These are phyloP conservation scores for Esox masquinongy DNA, from an alignment of 2,797 vertebrate genomes.

Conservation along the genomic window DNA sequence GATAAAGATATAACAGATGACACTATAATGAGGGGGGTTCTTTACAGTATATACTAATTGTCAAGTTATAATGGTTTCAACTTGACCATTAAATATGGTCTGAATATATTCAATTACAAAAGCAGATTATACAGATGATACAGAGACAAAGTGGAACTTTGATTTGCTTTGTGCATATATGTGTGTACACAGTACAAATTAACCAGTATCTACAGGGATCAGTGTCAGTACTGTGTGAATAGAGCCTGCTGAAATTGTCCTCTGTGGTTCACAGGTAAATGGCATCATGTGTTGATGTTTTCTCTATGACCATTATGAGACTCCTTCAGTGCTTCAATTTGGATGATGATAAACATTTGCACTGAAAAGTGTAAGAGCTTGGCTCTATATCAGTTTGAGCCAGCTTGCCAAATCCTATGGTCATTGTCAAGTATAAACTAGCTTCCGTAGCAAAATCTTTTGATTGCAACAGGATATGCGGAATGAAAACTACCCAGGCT, in stretches of 20 bases:
- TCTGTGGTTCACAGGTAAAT: neutral
- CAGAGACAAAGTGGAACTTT: neutral
- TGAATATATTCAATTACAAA: neutral
- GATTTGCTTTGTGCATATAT: neutral
- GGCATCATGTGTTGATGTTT: neutral
- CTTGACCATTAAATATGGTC: neutral
- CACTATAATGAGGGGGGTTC: neutral
- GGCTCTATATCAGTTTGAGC: neutral
- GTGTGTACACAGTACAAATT: neutral
- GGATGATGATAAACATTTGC: constrained; percentile 5
- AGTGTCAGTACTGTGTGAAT: neutral
- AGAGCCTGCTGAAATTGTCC: neutral
- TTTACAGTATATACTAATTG: neutral
- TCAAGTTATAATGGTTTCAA: neutral
- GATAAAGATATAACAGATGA: neutral
- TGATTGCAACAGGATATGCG: neutral
- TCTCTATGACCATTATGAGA: constrained; percentile 21
- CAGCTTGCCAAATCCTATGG: neutral
- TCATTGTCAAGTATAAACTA: neutral
- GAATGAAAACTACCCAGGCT: neutral
- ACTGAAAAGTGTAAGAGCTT: neutral
- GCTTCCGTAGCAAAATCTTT: neutral
- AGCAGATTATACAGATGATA: neutral
- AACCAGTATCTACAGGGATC: neutral
- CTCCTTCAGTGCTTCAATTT: neutral